Percentiles rank a stretch among this genome's conserved stretches.
Conservation (phyloP, 2,888 invertebrate genomes). For the Tipula unca region DNA sequence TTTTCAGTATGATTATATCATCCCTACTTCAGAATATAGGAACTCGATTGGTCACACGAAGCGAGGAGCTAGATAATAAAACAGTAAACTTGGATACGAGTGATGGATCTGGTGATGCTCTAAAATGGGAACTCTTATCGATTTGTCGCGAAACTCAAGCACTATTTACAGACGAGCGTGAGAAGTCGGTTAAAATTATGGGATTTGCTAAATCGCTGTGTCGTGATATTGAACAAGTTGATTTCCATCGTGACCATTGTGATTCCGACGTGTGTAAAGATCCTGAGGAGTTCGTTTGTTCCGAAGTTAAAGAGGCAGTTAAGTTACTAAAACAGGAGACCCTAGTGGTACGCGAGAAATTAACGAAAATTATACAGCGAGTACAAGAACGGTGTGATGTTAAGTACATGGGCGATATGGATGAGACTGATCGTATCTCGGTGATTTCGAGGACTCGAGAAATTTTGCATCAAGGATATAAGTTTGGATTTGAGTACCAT, state of each 20-base stretch:
- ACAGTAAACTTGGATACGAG: slow-evolving; percentile 34
- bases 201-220: slow-evolving; percentile 71
- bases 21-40: slow-evolving; percentile 44
- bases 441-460: slow-evolving; percentile 60
- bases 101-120: slow-evolving; percentile 32
- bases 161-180: slow-evolving; percentile 68
- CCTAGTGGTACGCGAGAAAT: slow-evolving; percentile 38
- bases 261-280: slow-evolving; percentile 36
- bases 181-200: slow-evolving; percentile 69
- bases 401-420: slow-evolving; percentile 34
- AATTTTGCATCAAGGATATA: slow-evolving; percentile 77
- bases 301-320: slow-evolving; percentile 54
- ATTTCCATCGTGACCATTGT: slow-evolving; percentile 42
- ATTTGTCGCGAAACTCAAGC: slow-evolving; percentile 73
- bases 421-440: slow-evolving; percentile 46
- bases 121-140: slow-evolving; percentile 39
- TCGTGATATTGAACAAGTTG: slow-evolving; percentile 52
- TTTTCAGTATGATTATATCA: slow-evolving; percentile 39
- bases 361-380: slow-evolving; percentile 39
- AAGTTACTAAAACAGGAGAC: slow-evolving; percentile 46
- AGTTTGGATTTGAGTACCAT: slow-evolving; percentile 75
- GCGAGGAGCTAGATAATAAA: slow-evolving; percentile 40
- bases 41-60: slow-evolving; percentile 41
- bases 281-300: slow-evolving; percentile 45
- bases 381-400: slow-evolving; percentile 37